Conservation (phyloP, 2,113 vertebrate species). For the Nanger granti region DNA sequence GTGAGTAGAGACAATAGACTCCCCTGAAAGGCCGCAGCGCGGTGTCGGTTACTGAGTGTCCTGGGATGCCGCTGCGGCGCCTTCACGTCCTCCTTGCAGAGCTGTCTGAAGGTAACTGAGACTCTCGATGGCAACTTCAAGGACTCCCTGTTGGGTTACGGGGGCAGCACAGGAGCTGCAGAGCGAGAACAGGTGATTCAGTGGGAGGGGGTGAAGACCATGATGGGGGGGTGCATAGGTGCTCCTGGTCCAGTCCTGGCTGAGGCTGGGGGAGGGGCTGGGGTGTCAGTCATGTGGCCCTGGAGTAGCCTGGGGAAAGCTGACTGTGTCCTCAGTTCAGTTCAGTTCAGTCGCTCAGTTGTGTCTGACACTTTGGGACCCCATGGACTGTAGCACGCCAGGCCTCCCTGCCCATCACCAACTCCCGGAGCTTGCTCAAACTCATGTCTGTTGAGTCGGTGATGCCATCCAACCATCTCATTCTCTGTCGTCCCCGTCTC, state of each 20-base stretch:
- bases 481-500: rapidly evolving
- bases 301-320: neutral
- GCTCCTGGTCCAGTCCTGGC: neutral
- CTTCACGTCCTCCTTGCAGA: neutral
- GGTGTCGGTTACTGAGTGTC: neutral
- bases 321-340: neutral
- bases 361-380: rapidly evolving
- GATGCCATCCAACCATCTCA: neutral
- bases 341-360: neutral
- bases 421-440: rapidly evolving
- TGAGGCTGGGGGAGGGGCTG: neutral
- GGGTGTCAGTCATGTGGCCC: neutral
- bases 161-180: rapidly evolving
- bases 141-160: neutral
- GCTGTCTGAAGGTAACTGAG: neutral
- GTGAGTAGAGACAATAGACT: rapidly evolving
- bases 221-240: too few relatives aligned
- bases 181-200: rapidly evolving
- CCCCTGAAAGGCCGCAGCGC: rapidly evolving
- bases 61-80: neutral
- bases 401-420: neutral
- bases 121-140: rapidly evolving
- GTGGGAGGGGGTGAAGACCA: rapidly evolving
- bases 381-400: neutral
- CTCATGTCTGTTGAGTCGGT: neutral